These are phyloP conservation scores for Harpalus rubripes DNA, from an alignment of 2,888 invertebrate species.

Conservation along the genomic window DNA sequence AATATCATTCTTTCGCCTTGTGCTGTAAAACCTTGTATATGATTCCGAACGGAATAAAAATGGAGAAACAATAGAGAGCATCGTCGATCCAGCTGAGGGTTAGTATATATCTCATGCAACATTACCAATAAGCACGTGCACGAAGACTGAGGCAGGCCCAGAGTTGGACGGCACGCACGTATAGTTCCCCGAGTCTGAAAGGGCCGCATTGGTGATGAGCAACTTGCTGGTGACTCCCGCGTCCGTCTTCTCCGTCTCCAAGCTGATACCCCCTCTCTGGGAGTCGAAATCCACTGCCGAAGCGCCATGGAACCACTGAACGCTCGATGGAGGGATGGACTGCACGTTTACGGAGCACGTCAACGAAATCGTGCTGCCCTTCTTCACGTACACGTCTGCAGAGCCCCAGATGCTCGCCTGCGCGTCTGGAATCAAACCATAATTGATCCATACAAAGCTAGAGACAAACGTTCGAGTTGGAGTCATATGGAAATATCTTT, in stretches of 20 bases:
- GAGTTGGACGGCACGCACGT: conserved; percentile 93
- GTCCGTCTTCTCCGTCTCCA: conserved; percentile 91
- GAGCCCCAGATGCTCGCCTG: conserved; percentile 92
- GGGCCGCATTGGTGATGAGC: conserved; percentile 90
- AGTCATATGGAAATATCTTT: neutral
- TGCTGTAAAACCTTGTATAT: too few relatives aligned
- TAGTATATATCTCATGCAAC: neutral
- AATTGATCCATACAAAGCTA: neutral
- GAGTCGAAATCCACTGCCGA: conserved; percentile 91
- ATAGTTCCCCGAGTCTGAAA: conserved; percentile 93
- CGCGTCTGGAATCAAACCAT: conserved; percentile 83
- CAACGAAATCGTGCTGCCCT: conserved; percentile 93
- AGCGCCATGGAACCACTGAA: conserved; percentile 92
- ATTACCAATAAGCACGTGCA: conserved; percentile 91
- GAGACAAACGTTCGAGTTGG: neutral
- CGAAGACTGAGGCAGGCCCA: conserved; percentile 89
- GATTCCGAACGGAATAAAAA: too few relatives aligned
- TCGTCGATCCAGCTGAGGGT: too few relatives aligned
- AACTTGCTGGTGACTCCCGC: conserved; percentile 90
- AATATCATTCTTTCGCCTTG: too few relatives aligned
- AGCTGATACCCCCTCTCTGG: conserved; percentile 90
- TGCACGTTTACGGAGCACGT: conserved; percentile 94
- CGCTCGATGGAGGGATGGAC: conserved; percentile 87
- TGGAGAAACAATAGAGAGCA: too few relatives aligned
- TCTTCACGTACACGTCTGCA: conserved; percentile 92